Conservation (phyloP, 1,140 invertebrate species). For the Lepidurus arcticus region DNA sequence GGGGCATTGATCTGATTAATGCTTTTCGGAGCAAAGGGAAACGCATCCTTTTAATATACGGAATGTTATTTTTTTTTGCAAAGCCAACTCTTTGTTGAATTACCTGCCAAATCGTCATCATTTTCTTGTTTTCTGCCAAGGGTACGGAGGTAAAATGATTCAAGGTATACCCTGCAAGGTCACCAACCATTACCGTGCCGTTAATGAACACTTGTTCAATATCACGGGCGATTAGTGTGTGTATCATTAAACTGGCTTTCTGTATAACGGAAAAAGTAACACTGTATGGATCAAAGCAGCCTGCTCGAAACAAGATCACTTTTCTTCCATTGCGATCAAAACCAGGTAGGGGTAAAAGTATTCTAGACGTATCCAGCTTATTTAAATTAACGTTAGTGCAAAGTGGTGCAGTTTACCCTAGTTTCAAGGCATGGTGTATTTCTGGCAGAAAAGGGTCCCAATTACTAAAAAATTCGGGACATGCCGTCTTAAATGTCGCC, state of each 20-base stretch:
- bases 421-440: constrained; percentile 44
- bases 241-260: background rate
- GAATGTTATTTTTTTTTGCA: background rate
- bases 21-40: background rate
- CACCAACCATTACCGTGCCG: constrained; percentile 37
- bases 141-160: constrained; percentile 39
- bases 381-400: background rate
- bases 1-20: background rate
- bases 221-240: background rate
- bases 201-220: constrained; percentile 25
- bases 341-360: constrained; percentile 67
- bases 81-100: background rate
- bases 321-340: constrained; percentile 68
- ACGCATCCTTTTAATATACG: background rate
- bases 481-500: constrained; percentile 45
- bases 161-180: constrained; percentile 38
- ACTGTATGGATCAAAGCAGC: constrained; percentile 47
- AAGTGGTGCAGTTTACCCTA: constrained; percentile 39
- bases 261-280: constrained; percentile 35
- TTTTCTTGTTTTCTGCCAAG: constrained; percentile 40
- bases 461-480: constrained; percentile 48
- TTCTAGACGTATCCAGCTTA: constrained; percentile 50
- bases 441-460: constrained; percentile 46
- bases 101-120: constrained; percentile 40
- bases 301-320: constrained; percentile 59